Evolutionary conservation across 2,113 vertebrate genomes (phyloP).

Genomic region (Neoarius graeffei): DNA sequence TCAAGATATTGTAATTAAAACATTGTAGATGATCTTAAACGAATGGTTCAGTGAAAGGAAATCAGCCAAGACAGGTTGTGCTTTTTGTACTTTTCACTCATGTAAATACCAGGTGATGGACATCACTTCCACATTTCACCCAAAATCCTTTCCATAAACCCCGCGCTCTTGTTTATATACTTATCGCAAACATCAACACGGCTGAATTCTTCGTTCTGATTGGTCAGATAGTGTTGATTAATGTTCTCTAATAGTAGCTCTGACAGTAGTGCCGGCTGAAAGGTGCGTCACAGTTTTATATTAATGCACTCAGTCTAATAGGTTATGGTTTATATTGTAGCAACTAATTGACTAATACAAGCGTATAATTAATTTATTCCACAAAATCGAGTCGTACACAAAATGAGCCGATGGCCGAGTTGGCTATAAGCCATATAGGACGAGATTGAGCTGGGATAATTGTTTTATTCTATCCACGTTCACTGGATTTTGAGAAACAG

Average conservation of each 20-base stretch:
- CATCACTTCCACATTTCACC: not conserved
- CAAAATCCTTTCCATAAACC: not conserved
- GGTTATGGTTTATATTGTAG: not conserved
- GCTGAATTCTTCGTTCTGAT: not conserved
- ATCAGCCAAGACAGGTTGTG: not conserved
- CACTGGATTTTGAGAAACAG: too few relatives aligned
- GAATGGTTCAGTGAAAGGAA: not conserved
- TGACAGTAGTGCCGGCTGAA: not conserved
- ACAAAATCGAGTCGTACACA: too few relatives aligned
- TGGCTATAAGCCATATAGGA: too few relatives aligned
- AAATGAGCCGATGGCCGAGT: too few relatives aligned
- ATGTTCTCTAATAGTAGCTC: not conserved
- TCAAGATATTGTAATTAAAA: conserved; percentile 23
- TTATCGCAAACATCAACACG: not conserved
- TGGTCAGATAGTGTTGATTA: not conserved
- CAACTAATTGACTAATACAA: not conserved
- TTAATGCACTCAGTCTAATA: not conserved
- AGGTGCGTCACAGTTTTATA: not conserved
- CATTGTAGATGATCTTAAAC: not conserved
- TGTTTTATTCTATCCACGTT: too few relatives aligned
- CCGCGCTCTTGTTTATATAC: not conserved
- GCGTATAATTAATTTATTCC: not conserved
- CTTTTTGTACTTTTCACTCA: not conserved
- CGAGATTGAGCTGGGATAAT: too few relatives aligned
- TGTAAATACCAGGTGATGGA: not conserved